A percentile compares a stretch with the other conserved stretches of the same genome.
Conservation (phyloP, 2,888 invertebrate genomes). For the Apamea anceps region DNA sequence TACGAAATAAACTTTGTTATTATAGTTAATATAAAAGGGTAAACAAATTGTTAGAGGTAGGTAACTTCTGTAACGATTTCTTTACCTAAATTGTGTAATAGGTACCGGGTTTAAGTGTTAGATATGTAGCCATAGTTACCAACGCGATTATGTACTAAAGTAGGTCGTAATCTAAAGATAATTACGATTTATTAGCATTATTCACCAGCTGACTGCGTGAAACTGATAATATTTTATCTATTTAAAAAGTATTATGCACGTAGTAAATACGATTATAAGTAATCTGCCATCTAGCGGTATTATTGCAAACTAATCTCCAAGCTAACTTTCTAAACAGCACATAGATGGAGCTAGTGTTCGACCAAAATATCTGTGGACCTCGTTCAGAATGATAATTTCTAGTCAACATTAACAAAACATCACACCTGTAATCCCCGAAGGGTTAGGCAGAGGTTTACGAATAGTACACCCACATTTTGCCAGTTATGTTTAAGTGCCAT, state of each 20-base stretch:
- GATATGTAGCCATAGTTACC: background rate
- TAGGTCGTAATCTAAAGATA: background rate
- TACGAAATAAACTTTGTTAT: background rate
- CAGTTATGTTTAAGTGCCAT: too few relatives aligned
- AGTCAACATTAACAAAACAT: background rate
- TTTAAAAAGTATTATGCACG: too few relatives aligned
- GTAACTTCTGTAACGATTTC: background rate
- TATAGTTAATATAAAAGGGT: background rate
- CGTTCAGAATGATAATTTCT: background rate
- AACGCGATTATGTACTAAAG: background rate
- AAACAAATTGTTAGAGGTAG: background rate
- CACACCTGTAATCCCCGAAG: too few relatives aligned
- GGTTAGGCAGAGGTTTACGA: too few relatives aligned
- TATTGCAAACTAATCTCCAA: background rate
- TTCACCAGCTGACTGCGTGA: background rate
- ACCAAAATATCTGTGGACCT: background rate
- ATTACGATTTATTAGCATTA: background rate
- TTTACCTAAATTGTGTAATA: background rate
- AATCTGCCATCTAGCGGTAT: conserved; percentile 28
- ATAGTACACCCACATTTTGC: too few relatives aligned
- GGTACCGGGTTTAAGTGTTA: background rate
- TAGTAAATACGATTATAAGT: background rate
- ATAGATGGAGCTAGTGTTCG: conserved; percentile 22
- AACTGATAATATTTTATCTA: background rate
- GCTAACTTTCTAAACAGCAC: background rate